Conservation (phyloP, 2,888 invertebrate species). For the Cotesia congregata region DNA sequence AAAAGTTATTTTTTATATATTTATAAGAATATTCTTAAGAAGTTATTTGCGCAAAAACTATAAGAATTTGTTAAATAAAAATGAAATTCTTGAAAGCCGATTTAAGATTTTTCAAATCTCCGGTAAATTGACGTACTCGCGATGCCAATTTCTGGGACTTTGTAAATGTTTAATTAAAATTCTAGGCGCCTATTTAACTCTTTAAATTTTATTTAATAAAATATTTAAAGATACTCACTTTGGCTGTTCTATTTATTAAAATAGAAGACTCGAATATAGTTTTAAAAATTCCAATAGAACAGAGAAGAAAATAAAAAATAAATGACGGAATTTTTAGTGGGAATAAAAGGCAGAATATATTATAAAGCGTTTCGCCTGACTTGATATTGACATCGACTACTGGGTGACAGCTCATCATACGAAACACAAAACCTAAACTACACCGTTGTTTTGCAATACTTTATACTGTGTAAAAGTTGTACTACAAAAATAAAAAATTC, state of each 20-base stretch:
- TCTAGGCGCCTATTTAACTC: no score
- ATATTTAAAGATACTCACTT: no score
- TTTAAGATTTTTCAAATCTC: no score
- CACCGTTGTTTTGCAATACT: neutral
- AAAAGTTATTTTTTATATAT: no score
- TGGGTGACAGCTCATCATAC: neutral
- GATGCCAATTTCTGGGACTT: no score
- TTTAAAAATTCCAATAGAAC: neutral
- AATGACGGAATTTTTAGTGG: neutral
- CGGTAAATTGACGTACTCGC: no score
- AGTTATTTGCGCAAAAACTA: no score
- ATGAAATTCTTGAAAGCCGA: no score
- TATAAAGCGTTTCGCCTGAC: neutral
- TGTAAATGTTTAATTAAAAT: no score
- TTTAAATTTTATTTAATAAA: no score
- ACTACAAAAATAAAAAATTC: neutral
- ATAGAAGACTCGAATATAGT: neutral
- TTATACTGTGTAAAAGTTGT: neutral
- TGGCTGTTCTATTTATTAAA: neutral
- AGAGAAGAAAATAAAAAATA: constrained; percentile 8
- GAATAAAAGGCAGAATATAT: neutral
- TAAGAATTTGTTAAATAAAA: no score
- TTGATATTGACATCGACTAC: neutral
- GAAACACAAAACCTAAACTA: neutral
- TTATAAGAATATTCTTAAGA: no score